Conservation (phyloP, 1,140 invertebrate species). For the Tribolium castaneum region DNA sequence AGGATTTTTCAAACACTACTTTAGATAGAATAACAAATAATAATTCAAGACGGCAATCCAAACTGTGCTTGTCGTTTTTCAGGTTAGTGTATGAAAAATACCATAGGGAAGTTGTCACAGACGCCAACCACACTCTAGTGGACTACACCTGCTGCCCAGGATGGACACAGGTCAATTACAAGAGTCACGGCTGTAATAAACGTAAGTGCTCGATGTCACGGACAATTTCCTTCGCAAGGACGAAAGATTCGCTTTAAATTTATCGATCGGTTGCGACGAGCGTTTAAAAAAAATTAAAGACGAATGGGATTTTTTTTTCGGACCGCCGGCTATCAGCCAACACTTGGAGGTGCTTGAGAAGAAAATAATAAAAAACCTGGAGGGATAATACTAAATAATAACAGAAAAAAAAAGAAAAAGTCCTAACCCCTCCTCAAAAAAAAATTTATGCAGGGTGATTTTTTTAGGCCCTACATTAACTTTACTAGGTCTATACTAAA, state of each 20-base stretch:
- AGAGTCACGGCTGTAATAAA: slow-evolving; percentile 72
- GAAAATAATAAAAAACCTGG: too few relatives aligned
- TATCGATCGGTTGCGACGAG: slow-evolving; percentile 1
- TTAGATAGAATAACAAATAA: too few relatives aligned
- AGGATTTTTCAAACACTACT: slow-evolving; percentile 33
- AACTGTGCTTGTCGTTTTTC: slow-evolving; percentile 51
- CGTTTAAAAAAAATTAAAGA: slow-evolving; percentile 4
- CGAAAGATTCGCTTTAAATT: neutral
- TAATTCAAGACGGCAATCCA: slow-evolving; percentile 29
- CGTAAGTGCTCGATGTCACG: slow-evolving; percentile 65
- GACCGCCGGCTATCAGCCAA: too few relatives aligned
- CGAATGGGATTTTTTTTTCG: neutral
- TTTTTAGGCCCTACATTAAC: too few relatives aligned
- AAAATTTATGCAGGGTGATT: too few relatives aligned
- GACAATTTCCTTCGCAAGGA: neutral
- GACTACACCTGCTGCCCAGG: slow-evolving; percentile 72
- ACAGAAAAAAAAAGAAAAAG: neutral
- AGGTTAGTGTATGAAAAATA: slow-evolving; percentile 66
- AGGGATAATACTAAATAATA: too few relatives aligned
- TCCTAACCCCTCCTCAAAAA: neutral
- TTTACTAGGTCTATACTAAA: too few relatives aligned
- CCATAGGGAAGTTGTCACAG: slow-evolving; percentile 66
- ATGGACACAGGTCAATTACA: slow-evolving; percentile 69
- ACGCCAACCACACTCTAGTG: slow-evolving; percentile 64
- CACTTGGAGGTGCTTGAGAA: neutral